phyloP scores from a whole-genome alignment of 1,140 invertebrate genomes.

The Nylanderia fulva region DNA sequence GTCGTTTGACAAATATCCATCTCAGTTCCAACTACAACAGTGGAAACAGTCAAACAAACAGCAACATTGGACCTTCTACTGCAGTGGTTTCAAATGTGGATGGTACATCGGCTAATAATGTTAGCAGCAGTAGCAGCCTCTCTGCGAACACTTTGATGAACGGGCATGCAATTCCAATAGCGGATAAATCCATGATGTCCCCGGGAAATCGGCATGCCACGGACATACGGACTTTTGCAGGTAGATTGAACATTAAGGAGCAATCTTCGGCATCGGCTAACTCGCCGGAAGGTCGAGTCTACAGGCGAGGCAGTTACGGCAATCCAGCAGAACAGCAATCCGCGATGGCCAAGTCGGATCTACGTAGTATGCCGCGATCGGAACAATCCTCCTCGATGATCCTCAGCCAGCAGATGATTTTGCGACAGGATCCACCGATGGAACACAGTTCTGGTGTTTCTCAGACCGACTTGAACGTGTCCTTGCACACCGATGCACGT shows the following conservation, averaged over 20 bases:
- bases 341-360: constrained; percentile 28
- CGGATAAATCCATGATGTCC: constrained; percentile 57
- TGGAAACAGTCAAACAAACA: constrained; percentile 48
- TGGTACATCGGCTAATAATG: constrained; percentile 1
- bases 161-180: constrained; percentile 63
- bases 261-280: not conserved
- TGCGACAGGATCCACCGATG: constrained; percentile 58
- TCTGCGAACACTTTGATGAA: constrained; percentile 59
- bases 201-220: constrained; percentile 40
- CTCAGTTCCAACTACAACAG: constrained; percentile 68
- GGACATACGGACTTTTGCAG: constrained; percentile 15
- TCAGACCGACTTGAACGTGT: constrained; percentile 16
- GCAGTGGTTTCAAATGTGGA: not conserved
- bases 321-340: constrained; percentile 17
- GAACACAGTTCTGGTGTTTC: constrained; percentile 7
- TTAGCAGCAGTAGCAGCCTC: constrained; percentile 36
- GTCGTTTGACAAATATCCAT: constrained; percentile 77
- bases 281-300: not conserved
- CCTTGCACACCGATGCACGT: not conserved
- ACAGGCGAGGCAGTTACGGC: not conserved
- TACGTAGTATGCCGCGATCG: constrained; percentile 27
- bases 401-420: constrained; percentile 4
- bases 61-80: constrained; percentile 43
- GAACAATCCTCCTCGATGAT: constrained; percentile 46
- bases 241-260: constrained; percentile 12